Evolutionary conservation across 2,888 invertebrate genomes (phyloP).

Genomic region (Synergus itoensis): DNA sequence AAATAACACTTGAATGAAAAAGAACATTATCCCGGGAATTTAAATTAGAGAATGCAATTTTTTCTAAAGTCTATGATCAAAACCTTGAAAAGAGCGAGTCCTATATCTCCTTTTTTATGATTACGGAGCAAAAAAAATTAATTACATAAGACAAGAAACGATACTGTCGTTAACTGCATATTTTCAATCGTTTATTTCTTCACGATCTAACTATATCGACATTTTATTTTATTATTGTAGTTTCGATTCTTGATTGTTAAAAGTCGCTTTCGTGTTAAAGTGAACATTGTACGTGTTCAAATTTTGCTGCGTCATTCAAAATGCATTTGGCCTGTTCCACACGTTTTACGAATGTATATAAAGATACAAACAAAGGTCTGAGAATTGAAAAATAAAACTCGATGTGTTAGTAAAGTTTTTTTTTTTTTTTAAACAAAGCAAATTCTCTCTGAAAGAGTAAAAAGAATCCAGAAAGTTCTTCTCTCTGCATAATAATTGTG

Average conservation of each 20-base stretch:
- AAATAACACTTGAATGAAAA: neutral
- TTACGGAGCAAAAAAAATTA: conserved; percentile 15
- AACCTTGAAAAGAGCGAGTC: neutral
- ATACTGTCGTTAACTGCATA: neutral
- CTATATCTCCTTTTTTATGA: conserved; percentile 6
- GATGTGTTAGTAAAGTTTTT: neutral
- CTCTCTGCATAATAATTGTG: too few relatives aligned
- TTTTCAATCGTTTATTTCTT: conserved; percentile 1
- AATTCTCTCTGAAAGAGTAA: neutral
- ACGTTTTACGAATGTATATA: neutral
- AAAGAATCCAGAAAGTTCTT: too few relatives aligned
- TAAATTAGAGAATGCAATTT: neutral
- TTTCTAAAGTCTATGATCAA: neutral
- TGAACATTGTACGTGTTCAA: conserved; percentile 7
- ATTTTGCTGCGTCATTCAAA: conserved; percentile 30
- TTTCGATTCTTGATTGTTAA: neutral
- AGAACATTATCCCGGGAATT: neutral
- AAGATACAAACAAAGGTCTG: neutral
- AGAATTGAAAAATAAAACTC: neutral
- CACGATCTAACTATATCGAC: neutral
- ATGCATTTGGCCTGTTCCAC: conserved; percentile 1
- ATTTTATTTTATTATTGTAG: neutral
- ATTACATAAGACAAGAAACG: conserved; percentile 3
- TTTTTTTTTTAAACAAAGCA: neutral
- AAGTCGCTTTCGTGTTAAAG: conserved; percentile 19